Evolutionary conservation across 1,140 invertebrate species (phyloP), one percentile per base, ranked within the genome.

Genomic region (Microplitis demolitor): DNA sequence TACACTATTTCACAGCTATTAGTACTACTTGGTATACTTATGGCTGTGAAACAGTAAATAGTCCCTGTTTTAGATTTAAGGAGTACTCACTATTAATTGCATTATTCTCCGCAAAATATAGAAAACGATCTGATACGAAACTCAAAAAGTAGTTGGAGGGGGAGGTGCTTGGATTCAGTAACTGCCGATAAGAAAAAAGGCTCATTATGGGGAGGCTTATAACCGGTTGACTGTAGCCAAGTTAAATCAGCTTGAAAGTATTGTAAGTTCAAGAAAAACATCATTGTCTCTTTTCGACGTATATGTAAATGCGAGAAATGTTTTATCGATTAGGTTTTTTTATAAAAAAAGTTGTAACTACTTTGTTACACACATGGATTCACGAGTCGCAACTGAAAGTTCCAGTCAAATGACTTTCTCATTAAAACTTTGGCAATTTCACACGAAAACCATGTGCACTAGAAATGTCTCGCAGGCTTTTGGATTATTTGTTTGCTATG

Each of bases 401-500:
- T 80, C 74, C 54, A 66, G 77, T 72, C 78, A 77, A 78, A 79
- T 78, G 74, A 74, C 76, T 76, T 78, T 80, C 76, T 78, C 77
- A 79, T 80, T 78, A 80, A 78, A 79, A 80, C 78, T 78, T 79
- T 79, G 72, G 73, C 78, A 79, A 80, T 80, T 78, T 75, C 74
- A 68, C 73, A 72, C n/a, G 70, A 66, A 72, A 72, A 60, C 62
- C 51, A 56, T 71, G 62, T 56, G 69, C 16, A 14, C 9, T 61
- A 72, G 62, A 56, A 58, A 72, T 72, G 50, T 60, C 62, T 56
- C 62, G 63, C 53, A 66, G 63, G 63, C 70, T 66, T 72, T 66
- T 72, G 34, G 63, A 50, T 16, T 37, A 66, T 39, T 66, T 58
- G 56, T 31, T 54, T 33, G 4, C 45, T 62, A 60, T 39, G 14